Conservation (phyloP, 2,113 vertebrate genomes). For the Eurystomus gularis region DNA sequence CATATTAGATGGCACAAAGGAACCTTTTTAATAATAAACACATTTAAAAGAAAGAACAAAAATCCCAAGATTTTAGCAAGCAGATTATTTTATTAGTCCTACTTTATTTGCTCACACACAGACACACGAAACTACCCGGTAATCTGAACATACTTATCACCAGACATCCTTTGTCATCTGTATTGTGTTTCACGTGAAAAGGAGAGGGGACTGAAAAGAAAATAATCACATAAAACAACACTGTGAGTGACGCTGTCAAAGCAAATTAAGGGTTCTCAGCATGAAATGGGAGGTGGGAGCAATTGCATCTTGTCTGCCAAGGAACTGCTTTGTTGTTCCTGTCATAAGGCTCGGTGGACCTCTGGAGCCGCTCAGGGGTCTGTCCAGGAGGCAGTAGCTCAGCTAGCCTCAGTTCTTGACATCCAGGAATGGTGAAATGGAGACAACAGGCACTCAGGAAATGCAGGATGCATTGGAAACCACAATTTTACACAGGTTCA, state of each 20-base stretch:
- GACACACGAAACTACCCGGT: background rate
- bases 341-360: background rate
- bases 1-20: background rate
- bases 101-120: rapidly evolving
- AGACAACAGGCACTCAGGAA: background rate
- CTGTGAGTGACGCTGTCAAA: background rate
- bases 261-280: background rate
- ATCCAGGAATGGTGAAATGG: background rate
- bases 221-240: background rate
- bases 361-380: background rate
- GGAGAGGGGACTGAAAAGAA: background rate
- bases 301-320: background rate
- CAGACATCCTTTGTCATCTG: background rate
- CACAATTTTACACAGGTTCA: background rate
- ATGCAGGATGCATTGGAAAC: background rate
- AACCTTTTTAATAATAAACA: background rate
- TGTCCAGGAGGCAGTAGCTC: background rate
- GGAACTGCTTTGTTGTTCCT: background rate
- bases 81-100: background rate
- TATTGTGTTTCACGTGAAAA: background rate
- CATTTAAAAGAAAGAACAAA: background rate
- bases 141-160: background rate
- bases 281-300: background rate
- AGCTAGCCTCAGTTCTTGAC: background rate
- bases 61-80: background rate